Percentiles rank a stretch among this genome's conserved stretches.
Conservation (phyloP, 2,888 invertebrate genomes). For the Drosophila basisetae region DNA sequence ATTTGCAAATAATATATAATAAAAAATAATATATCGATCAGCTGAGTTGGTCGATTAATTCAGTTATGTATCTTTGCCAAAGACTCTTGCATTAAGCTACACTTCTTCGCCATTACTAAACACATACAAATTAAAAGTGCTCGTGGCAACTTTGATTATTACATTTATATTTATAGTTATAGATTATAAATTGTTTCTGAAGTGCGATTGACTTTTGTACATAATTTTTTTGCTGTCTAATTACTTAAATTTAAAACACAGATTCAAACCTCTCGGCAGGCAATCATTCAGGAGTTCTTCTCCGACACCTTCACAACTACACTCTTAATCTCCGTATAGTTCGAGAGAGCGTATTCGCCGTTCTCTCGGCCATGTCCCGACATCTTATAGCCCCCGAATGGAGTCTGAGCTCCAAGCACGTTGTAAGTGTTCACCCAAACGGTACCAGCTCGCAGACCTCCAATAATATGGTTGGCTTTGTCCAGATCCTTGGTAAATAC, state of each 20-base stretch:
- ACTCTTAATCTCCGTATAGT: constrained; percentile 97
- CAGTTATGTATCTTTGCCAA: neutral
- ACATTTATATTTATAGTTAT: neutral
- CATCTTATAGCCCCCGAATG: constrained; percentile 98
- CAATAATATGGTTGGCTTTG: constrained; percentile 92
- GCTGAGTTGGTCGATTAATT: neutral
- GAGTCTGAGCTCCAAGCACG: constrained; percentile 89
- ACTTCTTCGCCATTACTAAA: neutral
- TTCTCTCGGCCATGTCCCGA: constrained; percentile 98
- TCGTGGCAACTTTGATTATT: neutral
- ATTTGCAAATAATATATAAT: neutral
- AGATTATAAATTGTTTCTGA: neutral
- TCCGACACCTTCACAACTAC: constrained; percentile 90
- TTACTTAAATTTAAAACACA: neutral
- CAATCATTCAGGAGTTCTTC: constrained; percentile 90
- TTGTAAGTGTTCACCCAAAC: constrained; percentile 98
- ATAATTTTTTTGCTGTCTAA: neutral
- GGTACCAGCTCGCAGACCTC: constrained; percentile 91
- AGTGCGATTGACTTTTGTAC: neutral
- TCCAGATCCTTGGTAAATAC: constrained; percentile 96
- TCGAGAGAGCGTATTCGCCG: constrained; percentile 95
- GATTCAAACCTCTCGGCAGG: neutral
- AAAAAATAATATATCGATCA: neutral
- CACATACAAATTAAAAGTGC: neutral
- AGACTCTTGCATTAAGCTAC: neutral